These are phyloP conservation scores for Rhyacophila evoluta DNA, from an alignment of 2,888 invertebrate genomes.

Conservation along the genomic window DNA sequence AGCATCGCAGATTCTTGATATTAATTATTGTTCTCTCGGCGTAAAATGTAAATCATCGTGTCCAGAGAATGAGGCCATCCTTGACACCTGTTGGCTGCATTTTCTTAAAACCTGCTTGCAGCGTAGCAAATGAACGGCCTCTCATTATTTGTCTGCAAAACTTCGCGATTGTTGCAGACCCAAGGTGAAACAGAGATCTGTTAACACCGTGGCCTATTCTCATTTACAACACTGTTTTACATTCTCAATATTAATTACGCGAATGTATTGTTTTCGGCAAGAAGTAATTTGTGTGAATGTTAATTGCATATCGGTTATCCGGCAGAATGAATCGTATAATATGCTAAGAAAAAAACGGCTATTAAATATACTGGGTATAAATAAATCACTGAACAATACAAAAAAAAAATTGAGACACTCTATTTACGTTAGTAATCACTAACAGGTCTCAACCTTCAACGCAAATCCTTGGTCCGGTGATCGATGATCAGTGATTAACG, in stretches of 20 bases:
- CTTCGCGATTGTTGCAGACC: neutral
- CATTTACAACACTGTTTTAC: neutral
- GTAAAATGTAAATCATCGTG: neutral
- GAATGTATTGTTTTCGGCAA: neutral
- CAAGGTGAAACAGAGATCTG: neutral
- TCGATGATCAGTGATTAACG: too few species aligned
- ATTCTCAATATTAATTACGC: neutral
- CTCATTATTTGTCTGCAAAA: neutral
- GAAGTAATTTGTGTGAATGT: neutral
- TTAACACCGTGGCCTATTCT: neutral
- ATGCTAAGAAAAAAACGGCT: too few species aligned
- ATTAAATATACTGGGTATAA: too few species aligned
- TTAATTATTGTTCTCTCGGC: neutral
- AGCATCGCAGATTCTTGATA: too few species aligned
- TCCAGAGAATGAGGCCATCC: neutral
- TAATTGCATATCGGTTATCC: neutral
- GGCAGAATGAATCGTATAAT: too few species aligned
- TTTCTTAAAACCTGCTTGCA: neutral
- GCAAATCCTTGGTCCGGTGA: too few species aligned
- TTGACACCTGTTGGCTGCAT: constrained; percentile 10
- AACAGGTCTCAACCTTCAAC: too few species aligned
- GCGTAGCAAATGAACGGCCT: neutral
- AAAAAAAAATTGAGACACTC: too few species aligned
- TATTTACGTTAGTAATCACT: too few species aligned
- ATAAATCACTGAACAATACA: too few species aligned